Evolutionary conservation across 2,797 vertebrate genomes (phyloP).

Genomic region (Mus minutoides): DNA sequence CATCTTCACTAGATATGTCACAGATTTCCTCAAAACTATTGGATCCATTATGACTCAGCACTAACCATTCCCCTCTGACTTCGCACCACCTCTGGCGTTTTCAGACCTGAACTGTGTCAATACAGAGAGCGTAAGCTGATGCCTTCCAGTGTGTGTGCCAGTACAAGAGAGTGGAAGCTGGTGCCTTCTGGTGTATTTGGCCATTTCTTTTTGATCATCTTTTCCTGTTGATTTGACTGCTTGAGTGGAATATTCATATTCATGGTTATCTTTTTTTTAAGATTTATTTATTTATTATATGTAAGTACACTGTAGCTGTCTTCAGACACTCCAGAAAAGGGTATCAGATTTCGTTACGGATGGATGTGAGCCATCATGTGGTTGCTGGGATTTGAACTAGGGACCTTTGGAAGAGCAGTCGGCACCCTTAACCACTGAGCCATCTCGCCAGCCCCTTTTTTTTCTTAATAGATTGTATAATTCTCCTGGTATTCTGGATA

Average conservation of each 20-base stretch:
- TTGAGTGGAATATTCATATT: not conserved
- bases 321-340: no score
- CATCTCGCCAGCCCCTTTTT: no score
- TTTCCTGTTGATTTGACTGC: not conserved
- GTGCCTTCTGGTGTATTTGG: not conserved
- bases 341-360: no score
- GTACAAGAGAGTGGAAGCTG: not conserved
- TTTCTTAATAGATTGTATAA: not conserved
- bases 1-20: not conserved
- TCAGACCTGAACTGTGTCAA: not conserved
- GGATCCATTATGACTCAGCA: not conserved
- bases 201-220: not conserved
- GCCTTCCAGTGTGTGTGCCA: not conserved
- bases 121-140: not conserved
- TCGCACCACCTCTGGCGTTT: not conserved
- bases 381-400: no score
- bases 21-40: not conserved
- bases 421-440: no score
- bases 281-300: no score
- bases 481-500: not conserved
- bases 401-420: no score
- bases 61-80: not conserved
- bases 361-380: no score
- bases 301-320: no score
- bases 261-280: not conserved